Evolutionary conservation across 2,888 invertebrate genomes (phyloP).

Genomic region (Volucella inanis): DNA sequence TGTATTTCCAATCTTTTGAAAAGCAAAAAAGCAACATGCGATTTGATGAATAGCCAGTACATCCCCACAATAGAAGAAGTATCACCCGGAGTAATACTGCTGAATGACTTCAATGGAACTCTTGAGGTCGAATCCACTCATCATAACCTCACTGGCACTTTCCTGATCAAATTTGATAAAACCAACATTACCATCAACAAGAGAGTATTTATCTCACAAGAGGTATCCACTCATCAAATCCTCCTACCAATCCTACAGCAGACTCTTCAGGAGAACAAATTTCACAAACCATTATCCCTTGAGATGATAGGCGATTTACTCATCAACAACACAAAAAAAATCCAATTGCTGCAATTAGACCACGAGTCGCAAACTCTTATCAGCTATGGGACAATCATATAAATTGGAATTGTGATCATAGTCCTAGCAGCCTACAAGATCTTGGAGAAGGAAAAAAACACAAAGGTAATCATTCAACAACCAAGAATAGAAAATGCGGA

Average conservation of each 20-base stretch:
- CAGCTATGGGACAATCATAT: slow-evolving; percentile 11
- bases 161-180: slow-evolving; percentile 17
- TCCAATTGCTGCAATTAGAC: no score
- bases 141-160: slow-evolving; percentile 25
- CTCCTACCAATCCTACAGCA: slow-evolving; percentile 6
- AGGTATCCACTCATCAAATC: slow-evolving; percentile 2
- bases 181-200: slow-evolving; percentile 23
- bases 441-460: neutral
- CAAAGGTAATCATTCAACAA: neutral
- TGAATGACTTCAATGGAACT: slow-evolving; percentile 26
- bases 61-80: slow-evolving; percentile 21
- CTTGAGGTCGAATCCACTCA: slow-evolving; percentile 13
- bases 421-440: slow-evolving; percentile 4
- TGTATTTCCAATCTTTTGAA: neutral
- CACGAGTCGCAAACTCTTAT: slow-evolving; percentile 5
- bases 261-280: slow-evolving; percentile 2
- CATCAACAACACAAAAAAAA: no score
- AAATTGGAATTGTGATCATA: neutral
- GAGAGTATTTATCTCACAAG: neutral
- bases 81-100: slow-evolving; percentile 33
- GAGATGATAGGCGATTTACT: neutral
- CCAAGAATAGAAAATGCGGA: neutral
- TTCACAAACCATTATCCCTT: neutral
- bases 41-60: slow-evolving; percentile 26
- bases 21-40: slow-evolving; percentile 24